Conservation (phyloP, 2,888 invertebrate genomes). For the Campoletis raptor region DNA sequence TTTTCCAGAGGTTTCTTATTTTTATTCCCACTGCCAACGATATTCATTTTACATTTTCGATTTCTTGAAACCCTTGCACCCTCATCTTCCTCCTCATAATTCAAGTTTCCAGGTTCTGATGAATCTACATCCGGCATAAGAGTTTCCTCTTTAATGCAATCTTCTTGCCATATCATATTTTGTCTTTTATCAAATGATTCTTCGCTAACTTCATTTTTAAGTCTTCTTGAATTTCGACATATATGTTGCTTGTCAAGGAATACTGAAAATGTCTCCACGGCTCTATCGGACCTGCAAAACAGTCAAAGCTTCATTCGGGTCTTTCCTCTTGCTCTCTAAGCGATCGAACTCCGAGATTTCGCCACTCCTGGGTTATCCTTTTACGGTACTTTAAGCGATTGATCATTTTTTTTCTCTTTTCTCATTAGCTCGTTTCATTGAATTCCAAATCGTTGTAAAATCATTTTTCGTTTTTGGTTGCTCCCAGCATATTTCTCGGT, state of each 20-base stretch:
- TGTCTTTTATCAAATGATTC: constrained; percentile 34
- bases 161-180: constrained; percentile 72
- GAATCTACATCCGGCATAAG: not conserved
- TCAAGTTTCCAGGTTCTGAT: not conserved
- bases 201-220: constrained; percentile 38
- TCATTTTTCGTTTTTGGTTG: not conserved
- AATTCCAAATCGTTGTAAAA: not conserved
- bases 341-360: constrained; percentile 8
- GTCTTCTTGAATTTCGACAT: constrained; percentile 73
- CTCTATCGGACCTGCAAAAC: constrained; percentile 82
- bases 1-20: not conserved
- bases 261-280: constrained; percentile 78
- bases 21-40: not conserved
- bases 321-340: constrained; percentile 29
- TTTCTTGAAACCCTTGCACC: not conserved
- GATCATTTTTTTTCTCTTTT: not conserved
- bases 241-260: constrained; percentile 78
- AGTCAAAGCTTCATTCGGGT: constrained; percentile 81
- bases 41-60: not conserved
- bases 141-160: constrained; percentile 25
- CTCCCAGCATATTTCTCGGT: not conserved
- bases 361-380: constrained; percentile 17
- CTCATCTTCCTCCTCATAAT: not conserved
- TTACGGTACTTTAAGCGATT: not conserved
- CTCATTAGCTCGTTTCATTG: not conserved